Evolutionary conservation across 2,113 vertebrate genomes (phyloP).

Genomic region (Cheirogaleus medius): DNA sequence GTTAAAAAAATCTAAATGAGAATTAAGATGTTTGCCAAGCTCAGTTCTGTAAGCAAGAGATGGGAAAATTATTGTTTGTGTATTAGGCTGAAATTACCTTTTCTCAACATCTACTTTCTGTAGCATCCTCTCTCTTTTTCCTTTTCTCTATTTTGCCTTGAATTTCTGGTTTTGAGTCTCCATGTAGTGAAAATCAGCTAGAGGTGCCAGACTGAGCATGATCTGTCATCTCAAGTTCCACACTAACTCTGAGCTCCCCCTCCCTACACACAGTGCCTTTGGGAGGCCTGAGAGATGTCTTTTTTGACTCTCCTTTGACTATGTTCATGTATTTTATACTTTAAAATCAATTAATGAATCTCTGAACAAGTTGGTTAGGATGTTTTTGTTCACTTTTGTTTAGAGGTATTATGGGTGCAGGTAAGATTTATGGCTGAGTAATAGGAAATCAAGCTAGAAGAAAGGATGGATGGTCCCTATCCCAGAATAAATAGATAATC

Average conservation of each 20-base stretch:
- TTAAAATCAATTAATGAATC: neutral
- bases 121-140: neutral
- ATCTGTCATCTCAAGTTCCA: neutral
- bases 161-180: neutral
- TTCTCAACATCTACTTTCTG: neutral
- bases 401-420: neutral
- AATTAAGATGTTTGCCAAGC: neutral
- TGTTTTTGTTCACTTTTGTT: neutral
- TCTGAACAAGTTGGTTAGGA: neutral
- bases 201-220: neutral
- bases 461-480: neutral
- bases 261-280: neutral
- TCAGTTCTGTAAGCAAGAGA: neutral
- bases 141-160: neutral
- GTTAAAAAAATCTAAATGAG: neutral
- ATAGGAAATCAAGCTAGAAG: neutral
- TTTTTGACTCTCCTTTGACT: neutral
- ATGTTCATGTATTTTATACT: neutral
- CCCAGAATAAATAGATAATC: neutral
- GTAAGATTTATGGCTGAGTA: neutral
- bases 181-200: neutral
- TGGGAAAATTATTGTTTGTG: neutral
- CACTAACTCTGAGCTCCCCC: neutral
- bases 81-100: neutral
- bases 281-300: neutral